phyloP scores from a whole-genome alignment of 2,113 vertebrate species.

The Himantopus leucocephalus region DNA sequence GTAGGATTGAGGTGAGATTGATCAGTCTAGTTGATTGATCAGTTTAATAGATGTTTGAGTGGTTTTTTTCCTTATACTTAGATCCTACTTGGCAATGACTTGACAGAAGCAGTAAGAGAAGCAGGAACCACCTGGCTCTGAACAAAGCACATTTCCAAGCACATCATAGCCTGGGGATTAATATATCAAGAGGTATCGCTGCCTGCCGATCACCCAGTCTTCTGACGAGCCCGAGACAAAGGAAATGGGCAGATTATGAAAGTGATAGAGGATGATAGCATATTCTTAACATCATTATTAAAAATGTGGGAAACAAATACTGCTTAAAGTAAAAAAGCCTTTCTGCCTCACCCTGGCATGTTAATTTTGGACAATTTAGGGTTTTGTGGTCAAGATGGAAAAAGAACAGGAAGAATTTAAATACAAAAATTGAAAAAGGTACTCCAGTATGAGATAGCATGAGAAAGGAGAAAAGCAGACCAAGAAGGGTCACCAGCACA shows the following conservation, averaged over 20 bases:
- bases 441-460: not conserved
- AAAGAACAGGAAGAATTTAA: not conserved
- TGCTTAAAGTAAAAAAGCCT: not conserved
- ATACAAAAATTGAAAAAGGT: not conserved
- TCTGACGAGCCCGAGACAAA: not conserved
- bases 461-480: not conserved
- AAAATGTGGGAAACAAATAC: not conserved
- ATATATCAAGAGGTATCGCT: not conserved
- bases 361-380: not conserved
- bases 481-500: not conserved
- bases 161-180: not conserved
- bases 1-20: not conserved
- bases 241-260: not conserved
- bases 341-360: accelerated
- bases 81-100: not conserved
- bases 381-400: not conserved
- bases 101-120: not conserved
- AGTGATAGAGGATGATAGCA: not conserved
- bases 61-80: not conserved
- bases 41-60: not conserved
- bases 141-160: not conserved
- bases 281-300: not conserved
- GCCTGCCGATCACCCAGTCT: not conserved
- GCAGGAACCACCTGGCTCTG: not conserved
- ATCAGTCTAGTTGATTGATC: not conserved